A percentile compares a stretch with the other conserved stretches of the same genome.
Evolutionary conservation across 2,888 invertebrate genomes (phyloP).

Genomic region (Celastrina argiolus): DNA sequence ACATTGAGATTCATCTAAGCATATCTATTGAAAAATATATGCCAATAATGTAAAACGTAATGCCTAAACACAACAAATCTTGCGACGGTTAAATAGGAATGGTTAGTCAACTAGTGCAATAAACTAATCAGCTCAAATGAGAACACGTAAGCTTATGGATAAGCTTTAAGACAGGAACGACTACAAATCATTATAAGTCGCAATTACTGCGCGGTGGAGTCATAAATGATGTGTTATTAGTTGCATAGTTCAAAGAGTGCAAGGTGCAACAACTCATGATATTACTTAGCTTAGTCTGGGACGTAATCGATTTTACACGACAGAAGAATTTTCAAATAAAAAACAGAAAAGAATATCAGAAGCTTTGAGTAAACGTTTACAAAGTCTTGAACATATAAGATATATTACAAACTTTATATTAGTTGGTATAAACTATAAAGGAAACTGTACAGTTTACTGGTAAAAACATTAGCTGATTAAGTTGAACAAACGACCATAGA

Average conservation of each 20-base stretch:
- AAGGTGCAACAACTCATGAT: slow-evolving; percentile 38
- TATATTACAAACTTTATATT: too few species aligned
- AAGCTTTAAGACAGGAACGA: slow-evolving; percentile 50
- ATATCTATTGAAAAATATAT: too few species aligned
- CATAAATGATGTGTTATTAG: slow-evolving; percentile 63
- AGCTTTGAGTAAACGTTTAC: too few species aligned
- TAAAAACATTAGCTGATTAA: too few species aligned
- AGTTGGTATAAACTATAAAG: too few species aligned
- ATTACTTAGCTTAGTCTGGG: slow-evolving; percentile 33
- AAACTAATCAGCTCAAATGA: slow-evolving; percentile 33
- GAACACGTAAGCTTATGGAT: slow-evolving; percentile 34
- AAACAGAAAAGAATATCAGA: too few species aligned
- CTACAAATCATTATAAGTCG: slow-evolving; percentile 69
- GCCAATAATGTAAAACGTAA: slow-evolving; percentile 19
- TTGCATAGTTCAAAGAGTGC: slow-evolving; percentile 65
- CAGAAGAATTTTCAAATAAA: not conserved
- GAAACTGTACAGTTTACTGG: too few species aligned
- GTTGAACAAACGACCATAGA: too few species aligned
- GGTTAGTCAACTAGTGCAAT: slow-evolving; percentile 33
- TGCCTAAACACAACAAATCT: slow-evolving; percentile 29
- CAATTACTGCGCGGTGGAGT: slow-evolving; percentile 56
- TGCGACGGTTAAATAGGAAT: slow-evolving; percentile 30
- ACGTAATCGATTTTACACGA: not conserved
- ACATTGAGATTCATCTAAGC: too few species aligned
- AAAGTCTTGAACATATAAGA: too few species aligned